Conservation (phyloP, 1,140 invertebrate species). For the Ips typographus region DNA sequence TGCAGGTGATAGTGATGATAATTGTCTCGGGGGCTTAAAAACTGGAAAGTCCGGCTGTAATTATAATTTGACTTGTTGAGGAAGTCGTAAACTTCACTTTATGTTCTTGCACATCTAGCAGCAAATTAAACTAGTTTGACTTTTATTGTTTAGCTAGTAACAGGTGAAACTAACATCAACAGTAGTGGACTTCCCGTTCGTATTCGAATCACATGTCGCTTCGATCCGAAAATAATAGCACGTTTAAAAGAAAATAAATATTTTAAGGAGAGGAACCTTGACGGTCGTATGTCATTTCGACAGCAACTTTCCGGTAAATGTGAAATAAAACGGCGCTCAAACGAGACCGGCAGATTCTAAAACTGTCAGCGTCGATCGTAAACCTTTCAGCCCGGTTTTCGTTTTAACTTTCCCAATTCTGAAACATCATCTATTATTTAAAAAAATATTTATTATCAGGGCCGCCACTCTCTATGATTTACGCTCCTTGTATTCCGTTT, state of each 20-base stretch:
- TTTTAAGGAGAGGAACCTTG: conserved; percentile 24
- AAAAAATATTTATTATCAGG: conserved; percentile 41
- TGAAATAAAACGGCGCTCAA: conserved; percentile 38
- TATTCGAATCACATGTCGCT: too few species aligned
- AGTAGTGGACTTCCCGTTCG: too few species aligned
- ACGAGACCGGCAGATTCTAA: conserved; percentile 45
- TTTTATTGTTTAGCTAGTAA: too few species aligned
- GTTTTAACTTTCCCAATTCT: conserved; percentile 48
- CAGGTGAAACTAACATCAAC: too few species aligned
- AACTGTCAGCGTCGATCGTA: conserved; percentile 52
- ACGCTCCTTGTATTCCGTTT: conserved; percentile 18
- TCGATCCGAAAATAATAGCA: too few species aligned
- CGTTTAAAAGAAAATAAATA: conserved; percentile 25
- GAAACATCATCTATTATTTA: conserved; percentile 38
- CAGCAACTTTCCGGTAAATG: conserved; percentile 34
- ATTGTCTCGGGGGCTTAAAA: conserved; percentile 8
- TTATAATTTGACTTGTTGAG: conserved; percentile 16
- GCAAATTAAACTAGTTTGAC: too few species aligned
- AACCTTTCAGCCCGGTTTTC: conserved; percentile 49
- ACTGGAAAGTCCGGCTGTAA: conserved; percentile 27
- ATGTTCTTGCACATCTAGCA: not conserved
- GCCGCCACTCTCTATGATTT: conserved; percentile 13
- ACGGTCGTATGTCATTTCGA: conserved; percentile 33
- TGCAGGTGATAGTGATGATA: conserved; percentile 15
- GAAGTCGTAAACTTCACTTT: conserved; percentile 27